Conservation (phyloP, 2,888 invertebrate genomes). For the Zhuqinia jingwanae region DNA sequence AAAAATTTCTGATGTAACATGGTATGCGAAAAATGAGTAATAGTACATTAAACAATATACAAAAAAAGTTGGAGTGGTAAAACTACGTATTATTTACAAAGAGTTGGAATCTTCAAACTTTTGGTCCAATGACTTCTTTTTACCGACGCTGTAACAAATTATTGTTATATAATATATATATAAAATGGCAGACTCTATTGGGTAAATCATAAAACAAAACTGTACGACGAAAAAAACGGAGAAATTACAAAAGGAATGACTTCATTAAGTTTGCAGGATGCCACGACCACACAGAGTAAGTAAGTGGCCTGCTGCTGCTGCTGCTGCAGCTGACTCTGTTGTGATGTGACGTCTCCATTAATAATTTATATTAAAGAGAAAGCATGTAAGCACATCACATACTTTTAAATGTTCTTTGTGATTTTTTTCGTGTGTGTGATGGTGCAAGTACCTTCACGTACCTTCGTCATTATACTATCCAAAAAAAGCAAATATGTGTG, state of each 20-base stretch:
- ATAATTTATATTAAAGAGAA: constrained; percentile 39
- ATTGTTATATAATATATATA: neutral
- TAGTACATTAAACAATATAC: too few species aligned
- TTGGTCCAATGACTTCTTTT: constrained; percentile 68
- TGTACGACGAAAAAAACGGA: neutral
- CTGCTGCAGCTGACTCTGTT: neutral
- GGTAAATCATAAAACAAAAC: constrained; percentile 21
- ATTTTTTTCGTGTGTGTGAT: neutral
- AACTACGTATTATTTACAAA: constrained; percentile 1
- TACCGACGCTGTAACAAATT: neutral
- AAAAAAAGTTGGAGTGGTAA: constrained; percentile 8
- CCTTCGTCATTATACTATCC: neutral
- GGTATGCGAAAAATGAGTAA: too few species aligned
- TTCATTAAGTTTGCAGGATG: constrained; percentile 12
- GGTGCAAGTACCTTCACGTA: neutral
- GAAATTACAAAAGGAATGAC: neutral
- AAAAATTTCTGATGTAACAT: too few species aligned
- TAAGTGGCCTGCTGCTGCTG: too few species aligned
- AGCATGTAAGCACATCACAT: constrained; percentile 26
- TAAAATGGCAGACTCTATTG: constrained; percentile 62
- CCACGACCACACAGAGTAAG: neutral
- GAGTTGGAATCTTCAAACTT: constrained; percentile 26
- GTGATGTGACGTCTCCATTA: constrained; percentile 40
- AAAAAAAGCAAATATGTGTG: too few species aligned
- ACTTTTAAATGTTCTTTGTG: neutral